Conservation (phyloP, 2,113 vertebrate species). For the Amphilophus citrinellus region DNA sequence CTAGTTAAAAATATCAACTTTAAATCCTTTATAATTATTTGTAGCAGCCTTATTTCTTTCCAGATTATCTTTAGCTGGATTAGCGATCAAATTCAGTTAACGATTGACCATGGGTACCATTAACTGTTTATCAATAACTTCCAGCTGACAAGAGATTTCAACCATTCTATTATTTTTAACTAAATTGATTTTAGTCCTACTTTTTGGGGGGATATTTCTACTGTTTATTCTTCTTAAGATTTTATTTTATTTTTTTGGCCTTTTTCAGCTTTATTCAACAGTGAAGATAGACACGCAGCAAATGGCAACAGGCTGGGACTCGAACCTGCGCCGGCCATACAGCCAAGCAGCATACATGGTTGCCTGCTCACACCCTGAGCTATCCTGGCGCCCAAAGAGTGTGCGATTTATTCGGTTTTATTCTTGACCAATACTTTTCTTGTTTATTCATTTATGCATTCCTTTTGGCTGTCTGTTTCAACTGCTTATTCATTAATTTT, state of each 20-base stretch:
- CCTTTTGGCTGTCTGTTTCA: background rate
- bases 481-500: background rate
- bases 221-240: background rate
- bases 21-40: background rate
- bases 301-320: too few relatives aligned
- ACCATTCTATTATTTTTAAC: background rate
- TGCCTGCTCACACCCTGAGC: too few relatives aligned
- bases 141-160: accelerated
- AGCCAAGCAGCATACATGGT: too few relatives aligned
- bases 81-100: background rate
- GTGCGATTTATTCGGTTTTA: too few relatives aligned
- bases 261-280: too few relatives aligned
- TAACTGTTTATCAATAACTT: background rate
- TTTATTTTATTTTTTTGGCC: background rate
- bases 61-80: background rate
- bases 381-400: too few relatives aligned
- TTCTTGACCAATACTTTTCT: background rate
- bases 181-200: background rate
- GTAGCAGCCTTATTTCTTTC: background rate
- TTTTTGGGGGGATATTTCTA: background rate
- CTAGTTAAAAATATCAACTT: background rate
- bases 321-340: too few relatives aligned
- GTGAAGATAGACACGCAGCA: too few relatives aligned
- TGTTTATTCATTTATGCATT: constrained; percentile 13
- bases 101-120: background rate